phyloP scores from a whole-genome alignment of 2,888 invertebrate genomes.

The Coecobrya sp. region DNA sequence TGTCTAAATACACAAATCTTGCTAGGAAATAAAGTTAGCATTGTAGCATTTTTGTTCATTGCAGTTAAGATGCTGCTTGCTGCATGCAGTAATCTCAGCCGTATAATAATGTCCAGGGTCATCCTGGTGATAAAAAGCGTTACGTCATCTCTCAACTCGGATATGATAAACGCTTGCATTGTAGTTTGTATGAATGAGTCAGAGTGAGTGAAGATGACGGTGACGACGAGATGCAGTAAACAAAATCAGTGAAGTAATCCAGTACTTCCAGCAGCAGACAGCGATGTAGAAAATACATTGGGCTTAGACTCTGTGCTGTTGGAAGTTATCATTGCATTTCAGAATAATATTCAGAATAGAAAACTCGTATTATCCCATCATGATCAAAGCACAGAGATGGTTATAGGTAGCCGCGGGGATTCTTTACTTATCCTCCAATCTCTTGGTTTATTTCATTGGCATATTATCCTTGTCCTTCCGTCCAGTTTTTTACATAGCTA shows the following conservation, averaged over 20 bases:
- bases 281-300: too few species aligned
- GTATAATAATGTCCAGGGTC: constrained; percentile 68
- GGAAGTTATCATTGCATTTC: too few species aligned
- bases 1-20: too few species aligned
- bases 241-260: neutral
- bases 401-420: too few species aligned
- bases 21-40: too few species aligned
- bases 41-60: too few species aligned
- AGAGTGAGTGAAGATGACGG: neutral
- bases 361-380: neutral
- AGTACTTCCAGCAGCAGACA: too few species aligned
- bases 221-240: neutral
- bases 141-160: constrained; percentile 68
- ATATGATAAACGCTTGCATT: neutral
- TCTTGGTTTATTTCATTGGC: neutral
- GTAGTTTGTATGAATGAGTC: neutral
- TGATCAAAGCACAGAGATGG: too few species aligned
- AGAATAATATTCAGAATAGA: too few species aligned
- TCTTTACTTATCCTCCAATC: neutral
- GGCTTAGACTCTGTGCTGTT: too few species aligned
- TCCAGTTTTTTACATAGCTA: constrained; percentile 34
- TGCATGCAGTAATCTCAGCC: constrained; percentile 30
- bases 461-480: constrained; percentile 34
- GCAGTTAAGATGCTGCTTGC: neutral
- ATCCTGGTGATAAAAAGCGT: constrained; percentile 72